These are phyloP conservation scores for Hirundichthys speculiger DNA, from an alignment of 2,113 vertebrate genomes.

Conservation along the genomic window DNA sequence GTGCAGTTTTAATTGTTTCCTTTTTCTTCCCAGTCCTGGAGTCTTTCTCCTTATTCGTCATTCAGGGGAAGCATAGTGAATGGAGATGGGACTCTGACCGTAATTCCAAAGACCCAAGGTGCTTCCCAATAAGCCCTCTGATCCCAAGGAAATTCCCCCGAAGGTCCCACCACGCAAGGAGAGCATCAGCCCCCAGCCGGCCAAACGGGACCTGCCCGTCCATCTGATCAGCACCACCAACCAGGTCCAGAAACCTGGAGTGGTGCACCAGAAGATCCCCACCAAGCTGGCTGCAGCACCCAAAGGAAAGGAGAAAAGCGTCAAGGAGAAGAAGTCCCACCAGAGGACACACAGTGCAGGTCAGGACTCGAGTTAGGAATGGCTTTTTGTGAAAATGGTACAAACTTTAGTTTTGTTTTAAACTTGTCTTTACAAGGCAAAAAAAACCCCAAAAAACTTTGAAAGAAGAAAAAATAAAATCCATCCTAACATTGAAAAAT, in stretches of 20 bases:
- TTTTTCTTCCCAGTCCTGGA: constrained; percentile 4
- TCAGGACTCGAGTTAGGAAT: constrained; percentile 47
- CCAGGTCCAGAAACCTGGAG: constrained; percentile 83
- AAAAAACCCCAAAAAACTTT: no score
- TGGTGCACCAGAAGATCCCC: constrained; percentile 92
- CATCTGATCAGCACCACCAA: constrained; percentile 91
- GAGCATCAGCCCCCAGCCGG: constrained; percentile 67
- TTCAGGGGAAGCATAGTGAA: constrained; percentile 80
- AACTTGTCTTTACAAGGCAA: no score
- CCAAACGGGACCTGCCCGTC: constrained; percentile 85
- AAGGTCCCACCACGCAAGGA: constrained; percentile 84
- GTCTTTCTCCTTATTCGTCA: constrained; percentile 61
- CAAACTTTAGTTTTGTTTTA: no score
- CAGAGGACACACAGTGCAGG: constrained; percentile 89
- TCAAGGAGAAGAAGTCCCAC: constrained; percentile 82
- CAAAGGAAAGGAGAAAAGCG: constrained; percentile 85
- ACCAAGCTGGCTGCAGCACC: constrained; percentile 87
- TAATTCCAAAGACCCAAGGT: constrained; percentile 33
- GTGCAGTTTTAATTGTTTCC: no score
- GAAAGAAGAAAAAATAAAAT: no score
- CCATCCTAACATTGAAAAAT: no score
- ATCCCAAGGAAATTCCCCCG: constrained; percentile 77
- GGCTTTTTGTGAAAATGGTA: no score
- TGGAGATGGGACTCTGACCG: constrained; percentile 34
- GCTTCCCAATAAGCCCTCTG: constrained; percentile 8